phyloP scores from a whole-genome alignment of 2,113 vertebrate species.

The Hiodon alosoides region DNA sequence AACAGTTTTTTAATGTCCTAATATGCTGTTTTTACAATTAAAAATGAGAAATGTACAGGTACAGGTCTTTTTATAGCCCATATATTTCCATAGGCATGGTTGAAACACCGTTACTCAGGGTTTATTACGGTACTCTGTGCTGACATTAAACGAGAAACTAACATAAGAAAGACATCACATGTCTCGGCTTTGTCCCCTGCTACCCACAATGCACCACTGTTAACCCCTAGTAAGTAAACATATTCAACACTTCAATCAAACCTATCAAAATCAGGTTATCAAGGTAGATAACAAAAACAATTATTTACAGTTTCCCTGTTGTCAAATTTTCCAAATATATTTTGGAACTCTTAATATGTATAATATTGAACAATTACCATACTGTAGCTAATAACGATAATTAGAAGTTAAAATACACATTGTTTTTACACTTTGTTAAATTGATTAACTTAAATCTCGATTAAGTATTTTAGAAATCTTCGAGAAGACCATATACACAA shows the following conservation, averaged over 20 bases:
- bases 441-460: too few relatives aligned
- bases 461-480: too few relatives aligned
- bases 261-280: background rate
- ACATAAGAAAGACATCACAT: background rate
- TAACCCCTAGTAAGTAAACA: too few relatives aligned
- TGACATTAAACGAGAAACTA: background rate
- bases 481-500: too few relatives aligned
- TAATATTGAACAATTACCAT: too few relatives aligned
- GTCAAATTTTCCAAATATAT: too few relatives aligned
- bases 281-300: too few relatives aligned
- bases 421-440: too few relatives aligned
- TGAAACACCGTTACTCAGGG: conserved; percentile 16
- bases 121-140: conserved; percentile 39
- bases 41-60: conserved; percentile 43
- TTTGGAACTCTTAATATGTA: too few relatives aligned
- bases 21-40: conserved; percentile 52
- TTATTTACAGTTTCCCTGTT: too few relatives aligned
- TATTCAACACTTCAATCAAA: background rate
- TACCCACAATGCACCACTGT: background rate
- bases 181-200: background rate
- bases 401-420: too few relatives aligned
- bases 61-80: background rate
- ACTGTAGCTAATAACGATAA: too few relatives aligned
- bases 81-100: conserved; percentile 48
- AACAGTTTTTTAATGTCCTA: conserved; percentile 39